phyloP scores from a whole-genome alignment of 2,797 vertebrate genomes.

The Clamator glandarius region DNA sequence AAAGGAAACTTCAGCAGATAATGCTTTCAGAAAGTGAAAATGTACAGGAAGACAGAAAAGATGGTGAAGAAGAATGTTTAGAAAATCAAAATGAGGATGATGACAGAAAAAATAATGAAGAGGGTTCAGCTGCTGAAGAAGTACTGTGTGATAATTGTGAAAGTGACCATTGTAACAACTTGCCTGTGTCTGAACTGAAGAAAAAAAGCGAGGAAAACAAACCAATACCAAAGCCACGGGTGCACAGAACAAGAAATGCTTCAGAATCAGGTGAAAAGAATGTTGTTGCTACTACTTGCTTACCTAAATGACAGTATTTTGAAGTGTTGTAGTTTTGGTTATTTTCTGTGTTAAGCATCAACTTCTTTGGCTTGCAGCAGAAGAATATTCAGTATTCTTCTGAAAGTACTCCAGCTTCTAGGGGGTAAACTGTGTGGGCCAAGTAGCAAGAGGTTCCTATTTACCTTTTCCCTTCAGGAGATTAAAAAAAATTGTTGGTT shows the following conservation, averaged over 20 bases:
- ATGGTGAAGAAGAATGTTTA: conserved; percentile 51
- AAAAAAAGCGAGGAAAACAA: conserved; percentile 34
- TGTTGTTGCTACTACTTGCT: background rate
- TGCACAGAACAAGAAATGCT: conserved; percentile 38
- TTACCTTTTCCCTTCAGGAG: background rate
- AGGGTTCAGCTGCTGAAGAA: background rate
- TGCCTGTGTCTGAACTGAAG: background rate
- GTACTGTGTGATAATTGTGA: background rate
- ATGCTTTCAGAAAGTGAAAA: conserved; percentile 82
- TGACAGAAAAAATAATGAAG: conserved; percentile 1
- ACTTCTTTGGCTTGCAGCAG: background rate
- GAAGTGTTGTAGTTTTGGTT: background rate
- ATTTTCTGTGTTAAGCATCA: background rate
- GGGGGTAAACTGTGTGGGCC: background rate
- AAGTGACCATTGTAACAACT: background rate
- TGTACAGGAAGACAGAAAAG: conserved; percentile 3
- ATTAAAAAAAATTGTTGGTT: background rate
- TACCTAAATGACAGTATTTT: background rate
- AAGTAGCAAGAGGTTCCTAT: background rate
- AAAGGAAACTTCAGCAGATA: conserved; percentile 77
- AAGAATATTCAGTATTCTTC: background rate
- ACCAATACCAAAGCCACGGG: conserved; percentile 67
- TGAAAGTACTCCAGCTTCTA: background rate
- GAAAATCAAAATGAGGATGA: conserved; percentile 72
- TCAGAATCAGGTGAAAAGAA: conserved; percentile 61